Base-by-base conservation (phyloP, 1,140 invertebrate genomes). In the Scaptomyza graminum region DNA sequence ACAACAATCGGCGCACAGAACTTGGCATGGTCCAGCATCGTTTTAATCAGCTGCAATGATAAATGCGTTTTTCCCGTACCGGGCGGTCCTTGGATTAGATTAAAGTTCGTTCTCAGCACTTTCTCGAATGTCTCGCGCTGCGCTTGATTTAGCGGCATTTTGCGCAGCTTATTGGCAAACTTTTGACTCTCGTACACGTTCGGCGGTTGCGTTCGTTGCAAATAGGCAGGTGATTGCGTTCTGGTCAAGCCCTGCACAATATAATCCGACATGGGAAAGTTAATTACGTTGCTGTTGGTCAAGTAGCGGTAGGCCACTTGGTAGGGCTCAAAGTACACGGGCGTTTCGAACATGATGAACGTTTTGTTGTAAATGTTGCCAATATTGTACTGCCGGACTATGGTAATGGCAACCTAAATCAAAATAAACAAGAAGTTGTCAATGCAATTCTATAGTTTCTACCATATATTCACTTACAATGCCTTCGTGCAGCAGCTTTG, bases 61-160 rank as follows among this genome's bases (percentile, higher is more conserved):
- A 97, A 79, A 79, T 92, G 95, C 0, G 96, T 96, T 92, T 97
- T 97, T 0, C 96, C 96, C 1, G 96, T 96, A 2, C 96, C 96
- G 1, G 96, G 96, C n/a, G 95, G 95, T 1, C 95, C 95, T 93
- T 97, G 97, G 66, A 97, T 97, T 8, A 97, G 92, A 54, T 68
- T 68, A 18, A 68, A 68, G 8, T 68, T 62, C 2, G 65, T 68
- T 3, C 31, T 51, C 6, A 68, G 4, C 94, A 92, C 78, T 95
- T 93, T 50, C 93, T 92, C 0, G 71, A 93, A 94, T 0, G 95
- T 95, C 15, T 90, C 84, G 37, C 91, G 92, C 85, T 96, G 95
- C 47, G n/a, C 78, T 43, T 28, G n/a, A 47, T 69, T 69, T 1
- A 69, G 15, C 3, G 67, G 67, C 67, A 64, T 49, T 63, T 69